A percentile compares a stretch with the other conserved stretches of the same genome.
These are phyloP conservation scores for Alauda arvensis DNA, from an alignment of 2,797 vertebrate genomes.

Conservation along the genomic window DNA sequence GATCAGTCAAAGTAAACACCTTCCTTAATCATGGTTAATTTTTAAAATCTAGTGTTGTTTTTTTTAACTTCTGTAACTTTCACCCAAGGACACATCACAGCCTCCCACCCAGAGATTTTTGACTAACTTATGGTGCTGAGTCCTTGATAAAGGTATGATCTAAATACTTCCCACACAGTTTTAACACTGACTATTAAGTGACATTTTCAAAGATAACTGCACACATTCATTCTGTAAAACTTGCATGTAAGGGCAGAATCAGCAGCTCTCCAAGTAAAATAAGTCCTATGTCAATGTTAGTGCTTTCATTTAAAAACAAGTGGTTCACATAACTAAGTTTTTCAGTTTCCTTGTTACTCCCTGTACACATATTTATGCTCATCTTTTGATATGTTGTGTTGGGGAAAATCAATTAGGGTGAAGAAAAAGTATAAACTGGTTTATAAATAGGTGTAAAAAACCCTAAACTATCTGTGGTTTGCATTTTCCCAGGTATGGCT, in stretches of 20 bases:
- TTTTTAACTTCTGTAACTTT: background rate
- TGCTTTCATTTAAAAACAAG: background rate
- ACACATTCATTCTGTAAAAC: background rate
- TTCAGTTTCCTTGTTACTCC: background rate
- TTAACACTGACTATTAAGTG: background rate
- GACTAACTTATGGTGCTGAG: background rate
- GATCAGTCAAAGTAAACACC: background rate
- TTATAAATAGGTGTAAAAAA: background rate
- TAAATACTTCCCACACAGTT: background rate
- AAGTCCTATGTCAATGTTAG: background rate
- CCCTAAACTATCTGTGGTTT: background rate
- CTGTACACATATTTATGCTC: background rate
- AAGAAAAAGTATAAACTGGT: background rate
- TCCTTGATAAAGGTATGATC: background rate
- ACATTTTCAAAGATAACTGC: background rate
- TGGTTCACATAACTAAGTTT: fast-evolving
- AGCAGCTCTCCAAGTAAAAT: background rate
- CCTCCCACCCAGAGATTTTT: background rate
- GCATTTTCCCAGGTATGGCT: background rate
- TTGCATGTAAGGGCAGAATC: background rate
- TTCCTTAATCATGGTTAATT: background rate
- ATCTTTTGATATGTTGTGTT: background rate
- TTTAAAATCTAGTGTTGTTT: background rate
- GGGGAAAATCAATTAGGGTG: background rate
- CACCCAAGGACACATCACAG: background rate